A percentile compares a stretch with the other conserved stretches of the same genome.
Conservation (phyloP, 2,888 invertebrate species). For the Apodemia zela region DNA sequence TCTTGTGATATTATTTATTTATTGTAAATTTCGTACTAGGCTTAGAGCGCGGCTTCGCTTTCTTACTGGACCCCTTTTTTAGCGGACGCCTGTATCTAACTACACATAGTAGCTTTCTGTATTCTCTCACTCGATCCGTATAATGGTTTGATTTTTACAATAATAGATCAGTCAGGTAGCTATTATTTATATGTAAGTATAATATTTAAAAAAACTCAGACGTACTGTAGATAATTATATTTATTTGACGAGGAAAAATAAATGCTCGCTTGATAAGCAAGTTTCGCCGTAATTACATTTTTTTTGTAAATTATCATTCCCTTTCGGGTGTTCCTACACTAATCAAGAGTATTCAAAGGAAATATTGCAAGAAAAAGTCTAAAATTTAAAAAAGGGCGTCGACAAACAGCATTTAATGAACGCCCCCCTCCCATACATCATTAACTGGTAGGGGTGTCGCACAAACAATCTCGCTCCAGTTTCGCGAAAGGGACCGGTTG, state of each 20-base stretch:
- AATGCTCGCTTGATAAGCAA: constrained; percentile 32
- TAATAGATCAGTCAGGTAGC: no score
- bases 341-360: constrained; percentile 41
- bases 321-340: constrained; percentile 34
- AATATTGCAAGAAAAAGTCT: constrained; percentile 39
- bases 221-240: not conserved
- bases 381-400: constrained; percentile 47
- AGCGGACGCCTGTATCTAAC: no score
- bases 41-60: no score
- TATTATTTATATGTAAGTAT: no score
- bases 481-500: constrained; percentile 66
- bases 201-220: no score
- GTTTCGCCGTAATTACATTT: constrained; percentile 35
- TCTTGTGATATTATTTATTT: no score
- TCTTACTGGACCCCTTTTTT: no score
- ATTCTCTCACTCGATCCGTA: no score
- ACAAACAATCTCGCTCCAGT: constrained; percentile 74
- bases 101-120: no score
- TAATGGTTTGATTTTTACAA: no score
- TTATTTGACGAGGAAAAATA: constrained; percentile 20
- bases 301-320: constrained; percentile 32
- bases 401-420: constrained; percentile 64
- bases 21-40: no score
- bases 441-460: constrained; percentile 67
- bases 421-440: constrained; percentile 61